Evolutionary conservation across 1,140 invertebrate species (phyloP).

Genomic region (Stenopsyche tienmushanensis): DNA sequence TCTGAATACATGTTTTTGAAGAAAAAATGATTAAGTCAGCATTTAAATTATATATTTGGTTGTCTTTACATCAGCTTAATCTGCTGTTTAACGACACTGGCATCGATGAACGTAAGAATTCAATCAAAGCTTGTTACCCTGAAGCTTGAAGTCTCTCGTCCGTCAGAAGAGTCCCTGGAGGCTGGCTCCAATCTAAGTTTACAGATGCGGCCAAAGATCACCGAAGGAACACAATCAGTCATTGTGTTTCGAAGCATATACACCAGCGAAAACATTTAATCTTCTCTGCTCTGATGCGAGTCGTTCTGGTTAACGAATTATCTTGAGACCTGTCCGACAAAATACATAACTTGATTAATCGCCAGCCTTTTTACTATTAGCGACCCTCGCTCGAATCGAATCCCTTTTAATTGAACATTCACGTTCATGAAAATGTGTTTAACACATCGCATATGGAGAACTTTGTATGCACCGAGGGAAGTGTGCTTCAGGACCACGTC

Average conservation of each 20-base stretch:
- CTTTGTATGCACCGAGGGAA: constrained; percentile 7
- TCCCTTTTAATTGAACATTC: constrained; percentile 39
- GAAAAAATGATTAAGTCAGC: background rate
- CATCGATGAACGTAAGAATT: constrained; percentile 31
- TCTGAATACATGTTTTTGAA: background rate
- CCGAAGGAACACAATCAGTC: constrained; percentile 32
- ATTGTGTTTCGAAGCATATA: constrained; percentile 30
- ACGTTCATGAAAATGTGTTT: constrained; percentile 38
- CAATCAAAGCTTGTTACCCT: constrained; percentile 30
- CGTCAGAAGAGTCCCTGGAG: constrained; percentile 20
- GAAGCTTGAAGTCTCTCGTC: constrained; percentile 32
- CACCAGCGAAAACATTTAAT: constrained; percentile 16
- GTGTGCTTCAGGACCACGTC: background rate
- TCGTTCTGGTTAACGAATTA: too few relatives aligned
- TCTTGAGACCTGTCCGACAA: background rate
- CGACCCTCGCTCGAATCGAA: too few relatives aligned
- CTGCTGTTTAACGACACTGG: too few relatives aligned
- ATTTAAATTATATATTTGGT: too few relatives aligned
- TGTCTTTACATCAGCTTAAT: too few relatives aligned
- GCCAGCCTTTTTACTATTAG: background rate
- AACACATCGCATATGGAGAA: constrained; percentile 37
- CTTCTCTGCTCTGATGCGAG: constrained; percentile 15
- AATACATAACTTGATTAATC: background rate
- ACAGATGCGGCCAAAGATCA: constrained; percentile 40
- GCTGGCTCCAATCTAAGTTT: constrained; percentile 40